Conservation (phyloP, 2,113 vertebrate genomes). For the Anarhynchus alexandrinus region DNA sequence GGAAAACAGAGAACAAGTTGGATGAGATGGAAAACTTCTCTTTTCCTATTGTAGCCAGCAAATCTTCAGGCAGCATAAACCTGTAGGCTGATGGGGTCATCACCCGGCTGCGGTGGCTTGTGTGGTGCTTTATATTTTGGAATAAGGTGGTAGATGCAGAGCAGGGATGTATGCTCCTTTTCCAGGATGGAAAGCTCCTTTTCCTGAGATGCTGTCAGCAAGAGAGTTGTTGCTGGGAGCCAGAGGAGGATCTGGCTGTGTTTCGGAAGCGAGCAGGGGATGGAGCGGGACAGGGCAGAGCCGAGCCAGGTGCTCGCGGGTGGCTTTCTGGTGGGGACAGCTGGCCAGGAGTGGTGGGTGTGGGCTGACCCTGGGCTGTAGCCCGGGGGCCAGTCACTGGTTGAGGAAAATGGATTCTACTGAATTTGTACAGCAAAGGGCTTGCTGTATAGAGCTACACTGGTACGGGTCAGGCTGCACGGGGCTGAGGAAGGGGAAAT, state of each 20-base stretch:
- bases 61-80: neutral
- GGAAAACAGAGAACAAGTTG: neutral
- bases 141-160: neutral
- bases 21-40: neutral
- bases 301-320: rapidly evolving
- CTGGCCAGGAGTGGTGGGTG: neutral
- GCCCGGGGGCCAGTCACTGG: rapidly evolving
- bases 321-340: rapidly evolving
- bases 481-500: neutral
- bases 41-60: neutral
- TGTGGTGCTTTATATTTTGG: neutral
- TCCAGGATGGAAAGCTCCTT: neutral
- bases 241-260: neutral
- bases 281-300: neutral
- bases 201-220: neutral
- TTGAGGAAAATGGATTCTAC: neutral
- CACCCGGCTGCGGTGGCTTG: rapidly evolving
- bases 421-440: neutral
- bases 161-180: neutral
- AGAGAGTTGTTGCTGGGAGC: neutral
- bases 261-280: neutral
- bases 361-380: rapidly evolving
- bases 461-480: neutral
- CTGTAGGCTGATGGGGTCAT: neutral
- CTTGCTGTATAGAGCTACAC: neutral